phyloP scores from a whole-genome alignment of 2,797 vertebrate species.

The Lutjanus argentimaculatus region DNA sequence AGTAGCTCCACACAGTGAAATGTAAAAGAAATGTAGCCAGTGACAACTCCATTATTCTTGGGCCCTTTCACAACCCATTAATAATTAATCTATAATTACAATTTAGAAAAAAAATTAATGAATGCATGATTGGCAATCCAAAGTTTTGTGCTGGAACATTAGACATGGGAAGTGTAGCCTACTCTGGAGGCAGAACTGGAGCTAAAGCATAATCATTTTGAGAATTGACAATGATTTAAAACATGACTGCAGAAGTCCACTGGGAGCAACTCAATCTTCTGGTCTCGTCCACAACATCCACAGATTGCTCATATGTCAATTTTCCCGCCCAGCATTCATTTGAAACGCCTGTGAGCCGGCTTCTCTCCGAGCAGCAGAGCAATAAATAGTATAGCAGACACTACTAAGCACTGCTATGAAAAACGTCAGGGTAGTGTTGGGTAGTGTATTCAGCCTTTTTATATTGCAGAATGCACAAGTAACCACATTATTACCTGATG shows the following conservation, averaged over 20 bases:
- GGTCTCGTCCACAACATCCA: conserved; percentile 35
- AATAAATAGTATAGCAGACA: conserved; percentile 53
- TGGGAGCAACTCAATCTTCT: conserved; percentile 45
- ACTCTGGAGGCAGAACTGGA: background rate
- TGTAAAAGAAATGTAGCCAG: conserved; percentile 16
- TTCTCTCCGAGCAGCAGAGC: conserved; percentile 60
- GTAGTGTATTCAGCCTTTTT: conserved; percentile 14
- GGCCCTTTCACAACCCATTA: conserved; percentile 1
- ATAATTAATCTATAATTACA: conserved; percentile 17
- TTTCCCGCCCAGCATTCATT: conserved; percentile 35
- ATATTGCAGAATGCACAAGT: background rate
- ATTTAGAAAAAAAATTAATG: background rate
- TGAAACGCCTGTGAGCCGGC: conserved; percentile 18
- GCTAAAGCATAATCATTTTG: conserved; percentile 27
- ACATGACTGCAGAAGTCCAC: conserved; percentile 35
- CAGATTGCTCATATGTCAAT: conserved; percentile 27
- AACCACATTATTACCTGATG: background rate
- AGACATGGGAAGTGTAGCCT: background rate
- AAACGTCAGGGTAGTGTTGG: background rate
- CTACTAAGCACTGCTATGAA: conserved; percentile 14
- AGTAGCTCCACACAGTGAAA: background rate
- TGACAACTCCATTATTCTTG: background rate
- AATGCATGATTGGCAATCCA: conserved; percentile 9
- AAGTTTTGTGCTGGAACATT: conserved; percentile 6
- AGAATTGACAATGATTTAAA: conserved; percentile 43